Evolutionary conservation across 1,140 invertebrate genomes (phyloP), one percentile per base, ranked within the genome.

Genomic region (Hyles vespertilio): DNA sequence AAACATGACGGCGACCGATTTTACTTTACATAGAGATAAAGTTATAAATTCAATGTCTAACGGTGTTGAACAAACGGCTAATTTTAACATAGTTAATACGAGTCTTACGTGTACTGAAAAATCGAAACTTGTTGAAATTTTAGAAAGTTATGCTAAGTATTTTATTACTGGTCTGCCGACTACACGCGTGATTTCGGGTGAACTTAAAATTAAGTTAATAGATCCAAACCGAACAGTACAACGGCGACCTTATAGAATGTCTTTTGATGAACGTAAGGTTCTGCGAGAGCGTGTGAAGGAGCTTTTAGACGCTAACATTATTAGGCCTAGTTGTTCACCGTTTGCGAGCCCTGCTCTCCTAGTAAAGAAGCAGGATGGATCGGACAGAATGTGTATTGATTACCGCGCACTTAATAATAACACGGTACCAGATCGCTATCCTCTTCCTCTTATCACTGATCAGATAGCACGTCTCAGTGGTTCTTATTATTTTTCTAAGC

Each of bases 371-470:
- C 4, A 6, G 6, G 49, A 51, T 10, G 49, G 49, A 3, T 4
- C 49, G 4, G 12, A 51, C 52, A 40, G 74, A 10, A 67, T 89
- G 58, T 77, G 70, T 33, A 59, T 79, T 0, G 80, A 89, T 61
- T 92, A 81, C 61, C 57, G 84, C 5, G 55, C 65, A 36, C 56
- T 92, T 3, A 93, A 92, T 69, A 48, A 55, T 1, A 67, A 87
- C 6, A 91, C 88, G 0, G 64, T 76, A 2, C 69, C 69, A 32
- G 89, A 91, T 58, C 54, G 70, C 7, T 92, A 79, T 61, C 91
- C 90, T 0, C 58, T 92, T 3, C 91, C 90, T 0, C 53, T 81
- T 2, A 90, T 91, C 7, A 76, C 84, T 32, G 87, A 90, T 36
- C 72, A 70, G 11, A 68, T 92, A 5, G 76, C 87, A 57, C 40